Percentiles rank a stretch among this genome's conserved stretches.
These are phyloP conservation scores for Hippocampus guttulatus DNA, from an alignment of 2,113 vertebrate genomes.

Conservation along the genomic window DNA sequence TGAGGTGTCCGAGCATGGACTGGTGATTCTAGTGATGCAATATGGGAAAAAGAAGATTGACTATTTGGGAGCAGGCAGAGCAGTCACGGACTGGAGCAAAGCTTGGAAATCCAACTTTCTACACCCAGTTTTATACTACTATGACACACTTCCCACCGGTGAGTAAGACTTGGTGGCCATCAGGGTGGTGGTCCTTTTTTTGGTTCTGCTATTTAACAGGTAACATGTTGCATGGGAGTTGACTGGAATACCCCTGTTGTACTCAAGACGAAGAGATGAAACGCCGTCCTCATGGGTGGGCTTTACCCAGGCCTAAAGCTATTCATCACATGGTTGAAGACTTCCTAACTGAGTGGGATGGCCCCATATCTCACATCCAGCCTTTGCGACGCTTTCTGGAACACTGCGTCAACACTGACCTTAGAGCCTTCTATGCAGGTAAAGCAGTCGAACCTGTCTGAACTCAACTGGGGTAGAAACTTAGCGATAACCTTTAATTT, in stretches of 20 bases:
- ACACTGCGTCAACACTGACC: conserved; percentile 85
- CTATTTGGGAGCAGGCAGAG: conserved; percentile 75
- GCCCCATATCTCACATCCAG: conserved; percentile 83
- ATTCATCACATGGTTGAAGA: conserved; percentile 94
- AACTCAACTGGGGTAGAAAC: not conserved
- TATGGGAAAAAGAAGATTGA: conserved; percentile 85
- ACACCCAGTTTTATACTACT: conserved; percentile 94
- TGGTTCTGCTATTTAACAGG: not conserved
- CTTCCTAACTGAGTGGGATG: conserved; percentile 92
- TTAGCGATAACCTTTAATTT: not conserved
- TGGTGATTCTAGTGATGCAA: conserved; percentile 88
- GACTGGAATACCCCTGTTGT: not conserved
- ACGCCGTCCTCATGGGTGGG: conserved; percentile 79
- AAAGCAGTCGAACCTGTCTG: conserved; percentile 8
- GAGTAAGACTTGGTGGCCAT: conserved; percentile 21
- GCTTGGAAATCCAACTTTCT: conserved; percentile 95
- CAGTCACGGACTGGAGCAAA: conserved; percentile 82
- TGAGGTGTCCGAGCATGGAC: conserved; percentile 65
- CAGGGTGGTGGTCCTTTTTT: not conserved
- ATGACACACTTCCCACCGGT: conserved; percentile 85
- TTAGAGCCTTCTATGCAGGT: conserved; percentile 92
- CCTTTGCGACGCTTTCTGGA: conserved; percentile 91
- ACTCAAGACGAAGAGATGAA: conserved; percentile 82
- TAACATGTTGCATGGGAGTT: not conserved
- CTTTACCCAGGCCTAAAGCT: conserved; percentile 81